Base-by-base conservation (phyloP, 2,113 vertebrate genomes). In the Dryoscopus gambensis region DNA sequence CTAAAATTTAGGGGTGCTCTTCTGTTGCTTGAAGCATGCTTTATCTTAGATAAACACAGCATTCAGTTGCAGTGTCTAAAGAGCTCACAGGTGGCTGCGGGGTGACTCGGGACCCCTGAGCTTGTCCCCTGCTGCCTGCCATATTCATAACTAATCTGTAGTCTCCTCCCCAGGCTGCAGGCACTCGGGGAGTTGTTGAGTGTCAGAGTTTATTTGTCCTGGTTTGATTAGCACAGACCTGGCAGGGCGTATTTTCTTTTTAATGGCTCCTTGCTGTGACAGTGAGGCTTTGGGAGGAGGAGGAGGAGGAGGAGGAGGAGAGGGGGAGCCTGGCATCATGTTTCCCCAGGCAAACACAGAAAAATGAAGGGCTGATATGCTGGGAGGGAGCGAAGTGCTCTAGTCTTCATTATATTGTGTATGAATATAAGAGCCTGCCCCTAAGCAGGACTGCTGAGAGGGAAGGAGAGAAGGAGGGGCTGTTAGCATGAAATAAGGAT, bases 171-270 rank as follows among this genome's bases (percentile, higher is more conserved):
- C 44, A 82, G 96, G 95, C 93, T 91, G 96, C 39, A 31, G 95
- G 97, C 97, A 93, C 98, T 97, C 11, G 8, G 98, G 98, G 98
- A 98, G 98, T 98, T 98, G 98, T 98, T 98, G 97, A 97, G 96
- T 98, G 98, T 98, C 98, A 98, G 97, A 93, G 95, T 98, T 98
- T 98, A 98, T 98, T 98, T 98, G 97, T 95, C 97, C 95, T 97
- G 92, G 97, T 98, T 98, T 98, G 98, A 98, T 98, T 97, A 97
- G 98, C 90, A 40, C 84, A 84, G 97, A 97, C 95, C 98, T 98
- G 98, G 98, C 98, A 98, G 97, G 95, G 96, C 22, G 67, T 97
- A 97, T 98, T 98, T 98, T 98, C 97, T 95, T 98, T 97, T 96
- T 97, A 98, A 97, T 97, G 98, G 97, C 97, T 97, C 85, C 98